Evolutionary conservation across 1,140 invertebrate genomes (phyloP), one percentile per base, ranked within the genome.

Genomic region (Rhopalosiphum padi): DNA sequence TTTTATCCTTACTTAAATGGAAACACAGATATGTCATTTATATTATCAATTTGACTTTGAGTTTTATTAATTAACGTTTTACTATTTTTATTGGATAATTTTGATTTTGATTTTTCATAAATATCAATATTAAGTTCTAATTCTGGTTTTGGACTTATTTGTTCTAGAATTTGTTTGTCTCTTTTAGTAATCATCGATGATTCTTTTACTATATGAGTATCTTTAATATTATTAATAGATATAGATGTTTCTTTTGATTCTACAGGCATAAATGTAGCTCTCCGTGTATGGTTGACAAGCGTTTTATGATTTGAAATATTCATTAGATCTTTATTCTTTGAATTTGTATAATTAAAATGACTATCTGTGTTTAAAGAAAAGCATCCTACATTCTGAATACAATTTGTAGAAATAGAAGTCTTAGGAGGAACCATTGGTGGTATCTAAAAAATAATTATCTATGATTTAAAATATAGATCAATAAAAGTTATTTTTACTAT

Each of bases 271-370:
- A 25, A 37, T 25, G 46, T 51, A 51, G 60, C 18, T 91, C 35
- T 35, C 35, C 21, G 23, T 77, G 18, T 21, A 41, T 48, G 25
- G 35, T 43, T 77, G 82, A n/a, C 41, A 46, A 48, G 8, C 18
- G 82, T 37, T 51, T 91, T 91, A 21, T 46, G 68, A 51, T 92
- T 92, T 46, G 41, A 77, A 51, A 37, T 92, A 30, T 48, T 23
- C 6, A 37, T 35, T n/a, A 82, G 46, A 83, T 92, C 77, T 51
- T 92, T 92, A 85, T 48, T 37, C 6, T 55, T 55, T 90, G 22
- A 30, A 83, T n/a, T 51, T 83, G 37, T 46, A 83, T 37, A 37
- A 82, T 92, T 92, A 9, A 43, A 48, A 83, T 92, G n/a, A 51
- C 30, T 21, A 85, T 83, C 83, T 48, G 2, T 92, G 23, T 35